Evolutionary conservation across 2,797 vertebrate species (phyloP).

Genomic region (Myotis findleyi): DNA sequence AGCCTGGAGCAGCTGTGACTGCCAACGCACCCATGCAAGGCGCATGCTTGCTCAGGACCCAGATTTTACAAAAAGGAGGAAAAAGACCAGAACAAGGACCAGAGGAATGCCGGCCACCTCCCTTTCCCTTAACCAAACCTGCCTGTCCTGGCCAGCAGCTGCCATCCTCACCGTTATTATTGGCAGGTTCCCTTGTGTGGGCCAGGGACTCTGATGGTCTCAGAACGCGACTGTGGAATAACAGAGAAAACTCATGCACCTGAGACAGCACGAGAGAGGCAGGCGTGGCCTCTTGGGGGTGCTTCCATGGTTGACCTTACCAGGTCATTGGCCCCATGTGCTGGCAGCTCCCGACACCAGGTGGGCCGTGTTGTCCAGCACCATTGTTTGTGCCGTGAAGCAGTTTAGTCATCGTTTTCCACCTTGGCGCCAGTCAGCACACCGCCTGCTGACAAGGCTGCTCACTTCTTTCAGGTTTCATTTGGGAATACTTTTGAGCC

Average conservation of each 20-base stretch:
- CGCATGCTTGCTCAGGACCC: accelerated
- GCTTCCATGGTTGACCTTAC: constrained; percentile 83
- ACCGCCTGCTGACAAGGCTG: not conserved
- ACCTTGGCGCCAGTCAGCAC: constrained; percentile 64
- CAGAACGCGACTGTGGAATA: not conserved
- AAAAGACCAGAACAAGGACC: too few relatives aligned
- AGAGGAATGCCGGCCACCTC: not conserved
- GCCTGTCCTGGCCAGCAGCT: accelerated
- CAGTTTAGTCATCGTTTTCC: constrained; percentile 79
- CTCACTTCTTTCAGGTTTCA: not conserved
- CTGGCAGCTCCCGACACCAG: constrained; percentile 82
- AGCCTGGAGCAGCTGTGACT: constrained; percentile 13
- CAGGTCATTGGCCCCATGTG: constrained; percentile 78
- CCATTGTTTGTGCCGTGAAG: constrained; percentile 83
- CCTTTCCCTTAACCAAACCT: accelerated
- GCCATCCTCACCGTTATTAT: accelerated
- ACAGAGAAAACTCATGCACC: not conserved
- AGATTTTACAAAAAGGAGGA: not conserved
- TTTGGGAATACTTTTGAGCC: not conserved
- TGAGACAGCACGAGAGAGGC: not conserved
- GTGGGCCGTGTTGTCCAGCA: constrained; percentile 87
- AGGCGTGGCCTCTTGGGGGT: not conserved
- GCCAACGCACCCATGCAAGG: not conserved
- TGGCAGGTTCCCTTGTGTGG: accelerated
- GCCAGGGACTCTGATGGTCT: not conserved